Conservation (phyloP, 2,113 vertebrate species). For the Prietella phreatophila region DNA sequence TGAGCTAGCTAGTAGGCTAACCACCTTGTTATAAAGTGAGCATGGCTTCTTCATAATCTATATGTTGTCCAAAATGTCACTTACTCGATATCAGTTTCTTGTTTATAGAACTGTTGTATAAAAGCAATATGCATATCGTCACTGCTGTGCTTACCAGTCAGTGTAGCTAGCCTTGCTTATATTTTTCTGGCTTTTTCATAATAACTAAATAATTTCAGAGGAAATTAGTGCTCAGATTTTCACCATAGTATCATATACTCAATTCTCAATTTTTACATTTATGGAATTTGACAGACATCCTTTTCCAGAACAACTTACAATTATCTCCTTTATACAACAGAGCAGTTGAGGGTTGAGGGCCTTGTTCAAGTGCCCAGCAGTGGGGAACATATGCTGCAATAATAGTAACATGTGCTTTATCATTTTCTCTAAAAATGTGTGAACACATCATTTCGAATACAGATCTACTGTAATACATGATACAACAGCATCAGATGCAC, state of each 20-base stretch:
- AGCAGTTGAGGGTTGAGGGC: too few species aligned
- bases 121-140: neutral
- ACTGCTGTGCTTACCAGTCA: neutral
- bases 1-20: neutral
- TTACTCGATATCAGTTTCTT: neutral
- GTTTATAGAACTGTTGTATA: neutral
- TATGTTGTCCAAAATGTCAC: neutral
- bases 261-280: neutral
- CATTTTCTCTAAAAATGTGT: neutral
- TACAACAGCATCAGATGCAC: neutral
- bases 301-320: too few species aligned
- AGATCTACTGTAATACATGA: conserved; percentile 1
- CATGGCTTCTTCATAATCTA: neutral
- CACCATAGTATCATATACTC: neutral
- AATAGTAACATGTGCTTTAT: neutral
- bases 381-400: neutral
- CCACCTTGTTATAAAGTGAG: neutral
- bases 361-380: too few species aligned
- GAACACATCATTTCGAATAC: conserved; percentile 31
- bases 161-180: neutral
- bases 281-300: too few species aligned
- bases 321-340: too few species aligned
- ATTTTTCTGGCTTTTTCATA: neutral
- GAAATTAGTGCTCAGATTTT: neutral
- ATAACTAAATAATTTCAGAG: neutral